These are phyloP conservation scores for Steinernema scapterisci DNA, from an alignment of 2,888 invertebrate genomes.

Conservation along the genomic window DNA sequence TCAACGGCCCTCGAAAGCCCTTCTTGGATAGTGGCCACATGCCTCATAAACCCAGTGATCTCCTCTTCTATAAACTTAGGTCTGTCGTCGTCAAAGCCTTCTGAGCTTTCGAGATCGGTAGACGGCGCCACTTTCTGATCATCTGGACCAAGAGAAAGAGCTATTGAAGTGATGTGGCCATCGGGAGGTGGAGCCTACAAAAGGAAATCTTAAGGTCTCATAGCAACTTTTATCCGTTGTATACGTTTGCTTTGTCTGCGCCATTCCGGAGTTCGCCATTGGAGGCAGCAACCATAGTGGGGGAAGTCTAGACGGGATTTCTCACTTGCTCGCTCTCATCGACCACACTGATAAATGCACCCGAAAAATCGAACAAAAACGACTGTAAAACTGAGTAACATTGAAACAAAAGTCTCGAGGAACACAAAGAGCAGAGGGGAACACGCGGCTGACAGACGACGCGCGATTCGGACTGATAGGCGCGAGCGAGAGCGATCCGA, in stretches of 20 bases:
- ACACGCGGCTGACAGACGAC: background rate
- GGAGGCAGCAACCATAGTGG: background rate
- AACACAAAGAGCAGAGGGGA: background rate
- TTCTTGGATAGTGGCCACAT: slow-evolving; percentile 39
- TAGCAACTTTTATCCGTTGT: background rate
- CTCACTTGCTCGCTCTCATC: background rate
- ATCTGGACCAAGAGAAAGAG: background rate
- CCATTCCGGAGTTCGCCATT: slow-evolving; percentile 19
- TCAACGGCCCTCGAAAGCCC: slow-evolving; percentile 35
- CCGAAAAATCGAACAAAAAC: slow-evolving; percentile 3
- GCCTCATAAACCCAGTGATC: slow-evolving; percentile 38
- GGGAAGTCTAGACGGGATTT: background rate
- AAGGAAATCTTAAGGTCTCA: background rate
- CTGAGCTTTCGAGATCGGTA: background rate
- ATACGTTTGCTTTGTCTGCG: slow-evolving; percentile 15
- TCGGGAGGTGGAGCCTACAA: background rate
- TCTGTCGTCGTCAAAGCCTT: slow-evolving; percentile 14
- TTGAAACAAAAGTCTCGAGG: background rate
- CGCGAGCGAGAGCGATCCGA: too few relatives aligned
- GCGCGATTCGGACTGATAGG: background rate
- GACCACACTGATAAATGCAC: slow-evolving; percentile 8
- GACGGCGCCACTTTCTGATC: background rate
- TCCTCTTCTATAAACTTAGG: slow-evolving; percentile 36
- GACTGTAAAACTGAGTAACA: background rate
- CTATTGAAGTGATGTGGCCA: background rate